A percentile compares a stretch with the other conserved stretches of the same genome.
Conservation (phyloP, 2,888 invertebrate species). For the Habroteleia sp. region DNA sequence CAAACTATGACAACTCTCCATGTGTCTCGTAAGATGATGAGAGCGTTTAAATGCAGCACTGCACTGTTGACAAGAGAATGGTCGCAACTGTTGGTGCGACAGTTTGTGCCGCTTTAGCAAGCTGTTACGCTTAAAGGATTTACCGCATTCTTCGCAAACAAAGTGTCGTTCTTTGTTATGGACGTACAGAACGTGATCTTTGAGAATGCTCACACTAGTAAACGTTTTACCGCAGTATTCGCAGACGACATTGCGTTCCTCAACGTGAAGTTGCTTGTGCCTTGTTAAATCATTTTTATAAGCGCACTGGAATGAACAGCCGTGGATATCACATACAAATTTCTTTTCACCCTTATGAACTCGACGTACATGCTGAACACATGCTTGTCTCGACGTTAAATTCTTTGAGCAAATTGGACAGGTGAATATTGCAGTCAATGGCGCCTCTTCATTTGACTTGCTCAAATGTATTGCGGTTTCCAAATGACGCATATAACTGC, state of each 20-base stretch:
- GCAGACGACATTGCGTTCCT: conserved; percentile 74
- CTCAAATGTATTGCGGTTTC: conserved; percentile 68
- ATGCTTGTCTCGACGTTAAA: conserved; percentile 74
- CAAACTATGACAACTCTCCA: conserved; percentile 75
- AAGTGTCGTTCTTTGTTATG: conserved; percentile 76
- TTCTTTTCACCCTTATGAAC: conserved; percentile 74
- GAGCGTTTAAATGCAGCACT: conserved; percentile 76
- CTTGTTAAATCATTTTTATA: conserved; percentile 75
- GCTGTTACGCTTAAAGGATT: conserved; percentile 78
- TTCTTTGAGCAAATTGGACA: conserved; percentile 76
- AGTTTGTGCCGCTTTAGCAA: conserved; percentile 76
- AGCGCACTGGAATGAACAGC: conserved; percentile 74
- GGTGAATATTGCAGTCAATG: conserved; percentile 69
- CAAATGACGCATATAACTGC: conserved; percentile 70
- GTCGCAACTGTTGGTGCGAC: conserved; percentile 76
- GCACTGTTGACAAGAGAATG: conserved; percentile 75
- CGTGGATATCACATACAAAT: conserved; percentile 73
- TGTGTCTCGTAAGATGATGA: conserved; percentile 76
- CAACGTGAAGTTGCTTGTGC: conserved; percentile 76
- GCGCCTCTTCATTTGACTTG: conserved; percentile 69
- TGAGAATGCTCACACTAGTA: conserved; percentile 75
- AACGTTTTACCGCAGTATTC: conserved; percentile 79
- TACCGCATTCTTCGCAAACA: conserved; percentile 76
- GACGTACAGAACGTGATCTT: conserved; percentile 77
- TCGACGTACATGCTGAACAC: conserved; percentile 74